phyloP scores from a whole-genome alignment of 2,888 invertebrate species.

The Ichneumoninae sp. region DNA sequence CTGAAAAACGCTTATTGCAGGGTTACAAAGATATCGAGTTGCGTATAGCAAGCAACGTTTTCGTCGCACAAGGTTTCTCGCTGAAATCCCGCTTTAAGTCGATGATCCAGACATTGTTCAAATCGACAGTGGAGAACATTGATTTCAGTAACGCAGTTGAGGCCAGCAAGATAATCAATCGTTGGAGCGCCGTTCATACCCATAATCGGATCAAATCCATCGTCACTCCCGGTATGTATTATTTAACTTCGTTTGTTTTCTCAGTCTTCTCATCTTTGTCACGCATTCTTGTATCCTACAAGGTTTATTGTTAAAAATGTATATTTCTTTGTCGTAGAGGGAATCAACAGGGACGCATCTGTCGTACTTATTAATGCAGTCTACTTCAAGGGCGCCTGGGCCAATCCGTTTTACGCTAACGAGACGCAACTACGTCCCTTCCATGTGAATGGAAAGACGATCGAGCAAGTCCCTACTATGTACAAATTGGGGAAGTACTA shows the following conservation, averaged over 20 bases:
- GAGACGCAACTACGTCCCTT: slow-evolving; percentile 86
- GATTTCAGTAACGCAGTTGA: slow-evolving; percentile 86
- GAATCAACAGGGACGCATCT: slow-evolving; percentile 86
- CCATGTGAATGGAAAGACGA: slow-evolving; percentile 86
- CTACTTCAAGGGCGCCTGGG: slow-evolving; percentile 94
- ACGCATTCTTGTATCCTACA: neutral
- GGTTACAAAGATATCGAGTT: slow-evolving; percentile 86
- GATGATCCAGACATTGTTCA: slow-evolving; percentile 87
- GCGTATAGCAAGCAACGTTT: slow-evolving; percentile 91
- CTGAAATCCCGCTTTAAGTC: slow-evolving; percentile 86
- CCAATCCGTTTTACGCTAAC: slow-evolving; percentile 87
- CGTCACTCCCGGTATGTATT: slow-evolving; percentile 85
- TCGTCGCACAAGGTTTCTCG: slow-evolving; percentile 85
- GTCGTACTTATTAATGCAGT: slow-evolving; percentile 93
- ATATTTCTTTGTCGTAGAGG: slow-evolving; percentile 79
- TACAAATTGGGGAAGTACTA: slow-evolving; percentile 85
- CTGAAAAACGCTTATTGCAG: slow-evolving; percentile 63
- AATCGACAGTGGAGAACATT: slow-evolving; percentile 87
- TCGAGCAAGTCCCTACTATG: slow-evolving; percentile 90
- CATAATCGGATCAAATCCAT: slow-evolving; percentile 84
- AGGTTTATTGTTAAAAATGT: neutral
- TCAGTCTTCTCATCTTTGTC: slow-evolving; percentile 31
- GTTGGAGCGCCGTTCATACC: slow-evolving; percentile 92
- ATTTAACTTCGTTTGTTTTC: neutral
- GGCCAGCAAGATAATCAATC: slow-evolving; percentile 88